A percentile compares a stretch with the other conserved stretches of the same genome.
These are phyloP conservation scores for Gila orcuttii DNA, from an alignment of 2,113 vertebrate genomes.

Conservation along the genomic window DNA sequence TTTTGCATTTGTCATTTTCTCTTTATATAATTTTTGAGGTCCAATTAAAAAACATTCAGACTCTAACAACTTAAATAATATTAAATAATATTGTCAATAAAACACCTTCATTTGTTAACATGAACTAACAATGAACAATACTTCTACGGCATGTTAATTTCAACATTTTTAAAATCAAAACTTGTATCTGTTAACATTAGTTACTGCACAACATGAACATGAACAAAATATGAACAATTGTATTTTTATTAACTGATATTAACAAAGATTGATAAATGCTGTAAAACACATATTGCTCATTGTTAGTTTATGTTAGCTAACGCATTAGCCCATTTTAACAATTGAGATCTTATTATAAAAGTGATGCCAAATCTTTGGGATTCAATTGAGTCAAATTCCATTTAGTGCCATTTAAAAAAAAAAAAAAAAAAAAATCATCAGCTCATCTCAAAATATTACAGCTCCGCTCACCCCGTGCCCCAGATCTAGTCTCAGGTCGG, in stretches of 20 bases:
- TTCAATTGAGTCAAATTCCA: background rate
- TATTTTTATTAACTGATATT: too few relatives aligned
- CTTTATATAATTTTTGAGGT: constrained; percentile 17
- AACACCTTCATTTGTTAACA: background rate
- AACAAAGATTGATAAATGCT: too few relatives aligned
- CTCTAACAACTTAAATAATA: background rate
- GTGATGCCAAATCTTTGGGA: background rate
- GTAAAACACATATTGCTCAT: too few relatives aligned
- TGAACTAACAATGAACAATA: background rate
- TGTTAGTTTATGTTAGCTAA: too few relatives aligned
- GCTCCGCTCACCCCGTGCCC: constrained; percentile 63
- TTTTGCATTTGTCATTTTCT: constrained; percentile 56
- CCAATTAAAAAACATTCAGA: background rate
- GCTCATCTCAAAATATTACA: constrained; percentile 48
- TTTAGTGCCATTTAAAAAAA: background rate
- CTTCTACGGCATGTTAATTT: too few relatives aligned
- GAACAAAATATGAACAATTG: too few relatives aligned
- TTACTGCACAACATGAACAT: too few relatives aligned
- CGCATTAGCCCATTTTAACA: too few relatives aligned
- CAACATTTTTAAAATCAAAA: too few relatives aligned
- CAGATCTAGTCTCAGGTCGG: constrained; percentile 47
- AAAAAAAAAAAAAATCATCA: background rate
- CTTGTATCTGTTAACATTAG: too few relatives aligned
- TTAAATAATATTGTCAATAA: too few relatives aligned
- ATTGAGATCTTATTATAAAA: too few relatives aligned